Conservation (phyloP, 2,888 invertebrate species). For the Beris morrisii region DNA sequence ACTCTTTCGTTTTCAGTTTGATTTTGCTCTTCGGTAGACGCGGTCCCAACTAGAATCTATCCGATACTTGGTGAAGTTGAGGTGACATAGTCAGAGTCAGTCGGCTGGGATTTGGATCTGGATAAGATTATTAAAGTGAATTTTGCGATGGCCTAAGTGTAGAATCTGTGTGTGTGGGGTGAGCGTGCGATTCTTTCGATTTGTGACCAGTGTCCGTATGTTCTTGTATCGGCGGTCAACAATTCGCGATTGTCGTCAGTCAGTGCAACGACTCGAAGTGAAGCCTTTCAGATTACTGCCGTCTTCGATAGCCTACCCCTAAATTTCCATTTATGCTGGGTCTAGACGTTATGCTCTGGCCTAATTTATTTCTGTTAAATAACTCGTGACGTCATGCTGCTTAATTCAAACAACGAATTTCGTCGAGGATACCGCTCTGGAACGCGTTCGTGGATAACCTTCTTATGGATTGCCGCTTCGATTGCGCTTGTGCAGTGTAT, state of each 20-base stretch:
- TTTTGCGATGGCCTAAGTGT: too few species aligned
- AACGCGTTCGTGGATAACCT: conserved; percentile 45
- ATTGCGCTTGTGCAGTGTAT: conserved; percentile 51
- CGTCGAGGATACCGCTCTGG: conserved; percentile 9
- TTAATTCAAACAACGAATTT: conserved; percentile 29
- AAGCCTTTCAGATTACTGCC: too few species aligned
- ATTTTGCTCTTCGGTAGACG: conserved; percentile 6
- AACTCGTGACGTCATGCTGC: conserved; percentile 37
- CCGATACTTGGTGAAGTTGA: conserved; percentile 1
- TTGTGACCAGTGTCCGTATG: not conserved
- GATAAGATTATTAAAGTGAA: too few species aligned
- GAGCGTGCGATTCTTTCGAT: too few species aligned
- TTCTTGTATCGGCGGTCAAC: not conserved
- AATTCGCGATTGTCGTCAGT: not conserved
- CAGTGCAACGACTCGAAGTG: not conserved
- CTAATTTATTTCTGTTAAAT: conserved; percentile 26
- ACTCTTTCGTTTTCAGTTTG: conserved; percentile 5
- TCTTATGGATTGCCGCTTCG: conserved; percentile 47
- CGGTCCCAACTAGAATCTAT: conserved; percentile 10
- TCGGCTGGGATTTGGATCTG: too few species aligned
- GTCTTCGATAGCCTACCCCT: not conserved
- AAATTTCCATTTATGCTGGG: conserved; percentile 22
- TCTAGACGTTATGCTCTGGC: conserved; percentile 32
- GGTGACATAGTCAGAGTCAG: too few species aligned
- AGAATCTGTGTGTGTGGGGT: too few species aligned